These are phyloP conservation scores for Neopipo cinnamomea DNA, from an alignment of 2,113 vertebrate species.

Conservation along the genomic window DNA sequence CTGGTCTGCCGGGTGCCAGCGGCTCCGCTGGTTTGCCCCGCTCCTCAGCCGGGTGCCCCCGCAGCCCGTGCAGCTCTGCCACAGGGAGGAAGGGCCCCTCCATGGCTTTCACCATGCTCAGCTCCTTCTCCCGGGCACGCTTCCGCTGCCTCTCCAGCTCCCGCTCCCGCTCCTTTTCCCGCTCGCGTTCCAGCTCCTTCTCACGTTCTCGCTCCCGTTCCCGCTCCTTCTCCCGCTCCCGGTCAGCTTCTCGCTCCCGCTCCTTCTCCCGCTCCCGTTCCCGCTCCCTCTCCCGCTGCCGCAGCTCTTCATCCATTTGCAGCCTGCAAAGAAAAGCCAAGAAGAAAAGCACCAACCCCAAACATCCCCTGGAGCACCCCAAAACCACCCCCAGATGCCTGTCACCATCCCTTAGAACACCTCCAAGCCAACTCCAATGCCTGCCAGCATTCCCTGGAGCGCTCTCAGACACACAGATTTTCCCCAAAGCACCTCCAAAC, in stretches of 20 bases:
- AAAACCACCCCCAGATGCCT: not conserved
- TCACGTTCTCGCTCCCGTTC: constrained; percentile 82
- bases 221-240: constrained; percentile 81
- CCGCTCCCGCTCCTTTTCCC: constrained; percentile 79
- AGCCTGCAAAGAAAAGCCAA: constrained; percentile 72
- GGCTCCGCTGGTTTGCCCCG: constrained; percentile 83
- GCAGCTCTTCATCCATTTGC: constrained; percentile 94
- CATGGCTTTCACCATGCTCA: constrained; percentile 87
- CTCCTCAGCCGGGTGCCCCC: constrained; percentile 81
- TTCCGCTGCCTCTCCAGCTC: constrained; percentile 86
- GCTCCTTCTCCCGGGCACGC: constrained; percentile 89
- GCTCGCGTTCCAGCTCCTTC: constrained; percentile 77
- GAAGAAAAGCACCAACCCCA: not conserved
- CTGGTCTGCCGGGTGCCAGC: constrained; percentile 85
- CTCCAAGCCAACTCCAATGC: not conserved
- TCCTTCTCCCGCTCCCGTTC: constrained; percentile 83
- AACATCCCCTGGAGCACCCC: rapidly evolving
- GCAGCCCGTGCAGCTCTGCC: constrained; percentile 84
- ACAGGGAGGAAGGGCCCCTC: constrained; percentile 86
- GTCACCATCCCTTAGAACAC: not conserved
- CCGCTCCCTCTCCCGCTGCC: constrained; percentile 85
- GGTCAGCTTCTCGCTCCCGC: constrained; percentile 78
- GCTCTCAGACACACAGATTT: not conserved
- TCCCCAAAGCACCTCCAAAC: not conserved
- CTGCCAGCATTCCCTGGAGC: not conserved